A percentile compares a stretch with the other conserved stretches of the same genome.
phyloP scores from a whole-genome alignment of 2,797 vertebrate genomes.

The Coregonus ussuriensis region DNA sequence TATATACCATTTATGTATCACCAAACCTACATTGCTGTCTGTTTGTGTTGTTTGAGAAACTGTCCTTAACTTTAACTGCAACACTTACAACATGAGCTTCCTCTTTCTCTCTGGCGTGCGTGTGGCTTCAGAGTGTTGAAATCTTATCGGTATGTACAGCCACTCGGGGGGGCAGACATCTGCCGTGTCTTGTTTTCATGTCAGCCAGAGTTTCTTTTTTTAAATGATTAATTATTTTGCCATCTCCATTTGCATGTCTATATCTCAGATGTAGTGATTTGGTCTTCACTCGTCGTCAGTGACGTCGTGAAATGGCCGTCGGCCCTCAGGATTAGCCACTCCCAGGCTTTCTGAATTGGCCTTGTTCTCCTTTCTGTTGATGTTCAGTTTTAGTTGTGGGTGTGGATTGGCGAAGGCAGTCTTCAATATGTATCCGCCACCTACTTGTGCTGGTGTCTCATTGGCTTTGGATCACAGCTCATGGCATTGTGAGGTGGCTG shows the following conservation, averaged over 20 bases:
- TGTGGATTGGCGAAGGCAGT: slow-evolving; percentile 1
- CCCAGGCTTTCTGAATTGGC: slow-evolving; percentile 12
- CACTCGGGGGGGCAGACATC: slow-evolving; percentile 76
- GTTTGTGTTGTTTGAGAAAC: slow-evolving; percentile 58
- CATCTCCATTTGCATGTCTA: slow-evolving; percentile 77
- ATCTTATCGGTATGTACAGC: slow-evolving; percentile 99
- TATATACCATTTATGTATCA: slow-evolving; percentile 5
- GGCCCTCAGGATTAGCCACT: neutral
- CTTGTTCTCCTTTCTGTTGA: slow-evolving; percentile 4
- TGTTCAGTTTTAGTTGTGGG: slow-evolving; percentile 13
- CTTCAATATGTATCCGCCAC: neutral
- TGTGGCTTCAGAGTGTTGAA: slow-evolving; percentile 99
- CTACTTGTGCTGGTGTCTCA: neutral
- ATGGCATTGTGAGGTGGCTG: slow-evolving; percentile 41
- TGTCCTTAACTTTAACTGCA: slow-evolving; percentile 62
- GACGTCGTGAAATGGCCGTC: neutral
- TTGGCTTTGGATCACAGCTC: slow-evolving; percentile 10
- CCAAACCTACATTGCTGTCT: slow-evolving; percentile 47
- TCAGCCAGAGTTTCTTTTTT: slow-evolving; percentile 71
- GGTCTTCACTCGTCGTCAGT: neutral
- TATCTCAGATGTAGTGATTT: slow-evolving; percentile 19
- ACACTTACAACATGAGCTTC: slow-evolving; percentile 81
- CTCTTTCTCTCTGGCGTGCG: slow-evolving; percentile 89
- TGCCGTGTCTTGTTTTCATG: slow-evolving; percentile 79
- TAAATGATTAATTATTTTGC: slow-evolving; percentile 58